Conservation (phyloP, 2,888 invertebrate genomes). For the Aricia artaxerxes region DNA sequence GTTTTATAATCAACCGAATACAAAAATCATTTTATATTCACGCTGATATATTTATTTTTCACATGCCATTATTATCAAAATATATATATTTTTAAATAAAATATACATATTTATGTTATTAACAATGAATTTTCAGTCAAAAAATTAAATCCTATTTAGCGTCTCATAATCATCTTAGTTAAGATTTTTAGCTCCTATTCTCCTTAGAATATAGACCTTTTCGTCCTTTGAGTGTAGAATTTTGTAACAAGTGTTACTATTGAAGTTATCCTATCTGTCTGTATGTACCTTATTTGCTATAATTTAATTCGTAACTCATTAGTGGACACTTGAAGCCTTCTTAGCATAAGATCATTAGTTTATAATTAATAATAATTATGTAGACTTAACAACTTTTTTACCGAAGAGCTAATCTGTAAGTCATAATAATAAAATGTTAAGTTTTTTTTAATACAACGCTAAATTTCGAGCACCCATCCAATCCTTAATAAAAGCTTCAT, state of each 20-base stretch:
- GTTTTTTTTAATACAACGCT: not conserved
- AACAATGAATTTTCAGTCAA: not conserved
- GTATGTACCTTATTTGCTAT: too few relatives aligned
- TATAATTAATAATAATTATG: not conserved
- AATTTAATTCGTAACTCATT: too few relatives aligned
- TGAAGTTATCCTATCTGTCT: too few relatives aligned
- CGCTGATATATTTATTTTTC: not conserved
- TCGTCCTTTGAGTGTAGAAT: too few relatives aligned
- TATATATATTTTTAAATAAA: not conserved
- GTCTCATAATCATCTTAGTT: not conserved
- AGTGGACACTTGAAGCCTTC: too few relatives aligned
- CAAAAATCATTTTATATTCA: not conserved
- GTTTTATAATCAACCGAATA: conserved; percentile 6
- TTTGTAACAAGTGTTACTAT: too few relatives aligned
- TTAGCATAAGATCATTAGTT: too few relatives aligned
- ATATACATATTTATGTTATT: not conserved
- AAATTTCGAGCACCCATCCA: not conserved
- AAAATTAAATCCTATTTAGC: not conserved
- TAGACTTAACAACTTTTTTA: not conserved
- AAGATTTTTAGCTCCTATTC: too few relatives aligned
- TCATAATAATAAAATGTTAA: not conserved
- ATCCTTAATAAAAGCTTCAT: not conserved
- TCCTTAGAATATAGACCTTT: too few relatives aligned
- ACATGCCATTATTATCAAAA: not conserved
- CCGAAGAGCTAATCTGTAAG: not conserved